phyloP scores from a whole-genome alignment of 2,888 invertebrate species.

The Diarsia dahlii region DNA sequence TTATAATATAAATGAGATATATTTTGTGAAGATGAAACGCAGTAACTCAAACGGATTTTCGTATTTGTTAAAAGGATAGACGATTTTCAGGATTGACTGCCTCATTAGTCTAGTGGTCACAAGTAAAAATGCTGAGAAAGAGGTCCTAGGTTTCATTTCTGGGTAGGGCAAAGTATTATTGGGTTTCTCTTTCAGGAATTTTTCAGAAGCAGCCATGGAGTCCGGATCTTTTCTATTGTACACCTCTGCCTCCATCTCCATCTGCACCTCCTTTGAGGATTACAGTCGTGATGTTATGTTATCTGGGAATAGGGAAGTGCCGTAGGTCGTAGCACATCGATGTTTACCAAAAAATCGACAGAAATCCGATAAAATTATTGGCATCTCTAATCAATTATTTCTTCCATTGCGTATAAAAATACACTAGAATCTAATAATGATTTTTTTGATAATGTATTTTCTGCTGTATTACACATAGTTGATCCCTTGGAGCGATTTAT shows the following conservation, averaged over 20 bases:
- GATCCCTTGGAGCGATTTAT: conserved; percentile 15
- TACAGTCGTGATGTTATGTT: too few species aligned
- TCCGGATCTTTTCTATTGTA: too few species aligned
- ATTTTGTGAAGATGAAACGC: not conserved
- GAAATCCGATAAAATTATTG: not conserved
- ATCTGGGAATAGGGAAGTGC: too few species aligned
- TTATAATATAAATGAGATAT: not conserved
- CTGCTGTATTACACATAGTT: not conserved
- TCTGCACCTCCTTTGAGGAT: too few species aligned
- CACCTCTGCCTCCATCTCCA: too few species aligned
- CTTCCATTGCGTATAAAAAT: not conserved
- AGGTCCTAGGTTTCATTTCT: too few species aligned
- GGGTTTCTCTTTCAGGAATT: too few species aligned
- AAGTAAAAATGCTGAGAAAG: too few species aligned
- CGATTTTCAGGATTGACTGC: not conserved
- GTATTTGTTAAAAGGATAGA: not conserved
- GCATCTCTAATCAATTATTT: conserved; percentile 14
- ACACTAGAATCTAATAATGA: conserved; percentile 2
- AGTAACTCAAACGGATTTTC: not conserved
- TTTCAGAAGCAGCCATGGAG: too few species aligned
- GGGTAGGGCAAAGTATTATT: too few species aligned
- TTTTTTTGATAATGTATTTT: conserved; percentile 16
- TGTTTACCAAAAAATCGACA: not conserved
- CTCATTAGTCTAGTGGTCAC: too few species aligned
- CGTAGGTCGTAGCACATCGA: not conserved